Percentiles rank a stretch among this genome's conserved stretches.
Conservation (phyloP, 2,113 vertebrate species). For the Amphilophus citrinellus region DNA sequence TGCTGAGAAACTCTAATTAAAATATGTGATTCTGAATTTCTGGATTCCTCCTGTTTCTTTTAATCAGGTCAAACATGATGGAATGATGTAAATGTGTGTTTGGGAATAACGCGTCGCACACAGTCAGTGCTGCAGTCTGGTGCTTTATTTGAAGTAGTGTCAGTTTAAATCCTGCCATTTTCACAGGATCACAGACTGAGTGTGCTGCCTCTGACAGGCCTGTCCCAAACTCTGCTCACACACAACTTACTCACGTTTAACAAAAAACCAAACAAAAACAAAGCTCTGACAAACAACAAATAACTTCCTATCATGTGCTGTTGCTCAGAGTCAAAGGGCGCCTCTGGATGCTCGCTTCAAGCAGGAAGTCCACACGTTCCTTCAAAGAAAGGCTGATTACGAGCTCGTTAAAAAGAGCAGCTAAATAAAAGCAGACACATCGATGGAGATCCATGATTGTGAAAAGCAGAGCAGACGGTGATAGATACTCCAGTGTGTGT, state of each 20-base stretch:
- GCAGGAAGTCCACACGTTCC: not conserved
- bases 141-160: conserved; percentile 54
- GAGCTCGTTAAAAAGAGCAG: conserved; percentile 18
- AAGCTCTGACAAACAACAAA: not conserved
- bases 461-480: conserved; percentile 40
- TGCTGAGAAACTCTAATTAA: not conserved
- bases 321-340: not conserved
- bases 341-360: not conserved
- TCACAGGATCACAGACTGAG: conserved; percentile 1
- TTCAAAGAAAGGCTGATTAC: not conserved
- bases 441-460: conserved; percentile 20
- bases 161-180: not conserved
- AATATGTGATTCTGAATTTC: not conserved
- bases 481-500: conserved; percentile 37
- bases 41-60: not conserved
- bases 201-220: not conserved
- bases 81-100: not conserved
- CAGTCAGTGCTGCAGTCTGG: not conserved
- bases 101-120: not conserved
- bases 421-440: conserved; percentile 41
- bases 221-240: too few relatives aligned
- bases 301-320: not conserved
- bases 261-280: not conserved
- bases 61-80: not conserved
- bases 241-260: not conserved